A percentile compares a stretch with the other conserved stretches of the same genome.
Conservation (phyloP, 2,113 vertebrate genomes). For the Macrotus californicus region DNA sequence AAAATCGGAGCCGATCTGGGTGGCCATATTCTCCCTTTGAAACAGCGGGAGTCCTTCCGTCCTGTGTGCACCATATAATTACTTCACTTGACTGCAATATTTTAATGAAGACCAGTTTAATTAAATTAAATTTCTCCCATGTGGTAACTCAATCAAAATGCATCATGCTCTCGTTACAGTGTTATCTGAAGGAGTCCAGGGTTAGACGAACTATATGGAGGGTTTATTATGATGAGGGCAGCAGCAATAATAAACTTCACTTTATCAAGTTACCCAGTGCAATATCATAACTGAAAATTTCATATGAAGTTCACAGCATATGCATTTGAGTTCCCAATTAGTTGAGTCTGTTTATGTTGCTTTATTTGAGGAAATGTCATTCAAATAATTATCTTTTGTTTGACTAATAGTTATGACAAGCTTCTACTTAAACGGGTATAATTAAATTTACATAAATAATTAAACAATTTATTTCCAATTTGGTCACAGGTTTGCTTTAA, state of each 20-base stretch:
- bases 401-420: slow-evolving; percentile 71
- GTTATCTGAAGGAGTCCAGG: slow-evolving; percentile 81
- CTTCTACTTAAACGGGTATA: slow-evolving; percentile 46
- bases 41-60: slow-evolving; percentile 74
- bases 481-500: slow-evolving; percentile 45
- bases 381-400: slow-evolving; percentile 69
- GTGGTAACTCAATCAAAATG: slow-evolving; percentile 84
- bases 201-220: slow-evolving; percentile 73
- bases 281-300: slow-evolving; percentile 71
- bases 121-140: slow-evolving; percentile 85
- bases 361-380: slow-evolving; percentile 63
- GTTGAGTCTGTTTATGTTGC: slow-evolving; percentile 50
- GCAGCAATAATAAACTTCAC: slow-evolving; percentile 72
- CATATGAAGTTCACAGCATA: slow-evolving; percentile 69
- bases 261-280: slow-evolving; percentile 74
- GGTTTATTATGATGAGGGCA: slow-evolving; percentile 78
- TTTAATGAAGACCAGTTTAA: slow-evolving; percentile 85
- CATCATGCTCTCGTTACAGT: slow-evolving; percentile 81
- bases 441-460: slow-evolving; percentile 70
- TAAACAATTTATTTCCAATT: slow-evolving; percentile 58
- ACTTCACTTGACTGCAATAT: slow-evolving; percentile 80
- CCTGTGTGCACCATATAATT: slow-evolving; percentile 78
- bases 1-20: slow-evolving; percentile 60
- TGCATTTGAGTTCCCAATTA: slow-evolving; percentile 74
- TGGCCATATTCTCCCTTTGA: slow-evolving; percentile 55